Evolutionary conservation across 1,140 invertebrate species (phyloP), one percentile per base, ranked within the genome.

Genomic region (Sitobion miscanthi): DNA sequence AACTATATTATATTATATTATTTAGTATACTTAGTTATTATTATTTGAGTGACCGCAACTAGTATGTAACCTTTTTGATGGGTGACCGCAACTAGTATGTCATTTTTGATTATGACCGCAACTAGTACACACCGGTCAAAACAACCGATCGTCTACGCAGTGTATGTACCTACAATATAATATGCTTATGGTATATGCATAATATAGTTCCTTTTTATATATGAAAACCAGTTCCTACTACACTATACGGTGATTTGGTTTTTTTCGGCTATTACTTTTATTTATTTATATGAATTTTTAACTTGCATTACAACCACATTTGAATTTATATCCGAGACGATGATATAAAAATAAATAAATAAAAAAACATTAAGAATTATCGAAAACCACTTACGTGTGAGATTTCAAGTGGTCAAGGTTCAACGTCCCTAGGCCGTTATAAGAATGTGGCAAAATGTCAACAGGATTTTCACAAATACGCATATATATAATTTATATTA

Each of bases 401-500:
- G 62, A 77, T 77, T 69, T 91, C 45, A n/a, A 91, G 38, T 69
- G 90, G 77, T 38, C 45, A 38, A 82, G 90, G 90, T 82, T 77
- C 90, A 92, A 92, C 35, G 90, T 92, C 69, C 69, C 69, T 49
- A 35, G 47, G 47, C 69, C 45, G 77, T 82, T 52, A 54, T 57
- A 89, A 83, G 11, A 92, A 82, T 83, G 90, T 83, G 90, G n/a
- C 69, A 82, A 83, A 92, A 82, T 92, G 90, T 92, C 90, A 92
- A 92, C 69, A 47, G 69, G 69, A 52, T 52, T 92, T 92, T 92
- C 47, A 92, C n/a, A n/a, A 11, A n/a, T 38, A 57, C 11, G 7
- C 35, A 89, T 38, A 4, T 25, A 9, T 90, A 42, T 85, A 85
- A 45, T 85, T 38, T 85, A 83, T n/a, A n/a, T 54, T 87, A 21